Percentiles rank a stretch among this genome's conserved stretches.
These are phyloP conservation scores for Corythaixoides concolor DNA, from an alignment of 2,113 vertebrate species.

Conservation along the genomic window DNA sequence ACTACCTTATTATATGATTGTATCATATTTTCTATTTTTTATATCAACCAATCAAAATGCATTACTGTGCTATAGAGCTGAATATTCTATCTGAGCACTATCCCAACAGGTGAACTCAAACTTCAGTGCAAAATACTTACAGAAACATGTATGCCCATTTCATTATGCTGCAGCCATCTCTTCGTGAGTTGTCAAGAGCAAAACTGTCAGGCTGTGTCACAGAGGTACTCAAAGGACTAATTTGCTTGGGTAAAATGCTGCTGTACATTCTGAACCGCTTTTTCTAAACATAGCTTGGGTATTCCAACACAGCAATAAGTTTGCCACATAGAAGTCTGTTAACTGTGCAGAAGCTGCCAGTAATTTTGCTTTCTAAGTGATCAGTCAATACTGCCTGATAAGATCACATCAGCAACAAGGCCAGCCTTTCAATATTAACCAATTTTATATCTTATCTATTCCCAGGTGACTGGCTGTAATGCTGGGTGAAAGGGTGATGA, in stretches of 20 bases:
- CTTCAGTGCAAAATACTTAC: background rate
- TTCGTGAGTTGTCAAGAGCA: background rate
- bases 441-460: constrained; percentile 51
- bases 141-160: background rate
- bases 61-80: constrained; percentile 8
- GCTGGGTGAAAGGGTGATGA: background rate
- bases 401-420: constrained; percentile 54
- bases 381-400: constrained; percentile 63
- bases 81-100: constrained; percentile 9
- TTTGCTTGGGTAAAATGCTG: background rate
- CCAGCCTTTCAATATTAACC: constrained; percentile 40
- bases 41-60: background rate
- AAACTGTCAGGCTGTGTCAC: background rate
- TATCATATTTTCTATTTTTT: background rate
- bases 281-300: background rate
- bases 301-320: background rate
- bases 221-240: background rate
- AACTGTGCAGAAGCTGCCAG: background rate
- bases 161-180: background rate
- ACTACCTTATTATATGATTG: background rate
- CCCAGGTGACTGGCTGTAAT: background rate
- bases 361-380: constrained; percentile 50
- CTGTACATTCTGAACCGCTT: background rate
- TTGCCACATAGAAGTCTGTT: background rate
- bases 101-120: constrained; percentile 3